These are phyloP conservation scores for Ahaetulla prasina DNA, from an alignment of 2,113 vertebrate genomes.

Conservation along the genomic window DNA sequence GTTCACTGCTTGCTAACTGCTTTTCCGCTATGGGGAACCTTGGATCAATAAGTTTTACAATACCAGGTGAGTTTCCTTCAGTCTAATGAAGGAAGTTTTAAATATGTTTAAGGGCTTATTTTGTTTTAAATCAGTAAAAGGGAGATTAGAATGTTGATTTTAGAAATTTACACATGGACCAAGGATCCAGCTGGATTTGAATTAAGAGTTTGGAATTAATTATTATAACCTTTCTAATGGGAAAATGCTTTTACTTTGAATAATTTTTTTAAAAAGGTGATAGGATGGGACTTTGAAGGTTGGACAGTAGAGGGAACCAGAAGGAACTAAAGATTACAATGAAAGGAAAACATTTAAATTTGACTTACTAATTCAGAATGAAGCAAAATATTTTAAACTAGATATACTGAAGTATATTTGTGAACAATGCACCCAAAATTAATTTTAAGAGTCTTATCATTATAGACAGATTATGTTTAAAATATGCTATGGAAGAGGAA, in stretches of 20 bases:
- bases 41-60: neutral
- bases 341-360: neutral
- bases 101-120: neutral
- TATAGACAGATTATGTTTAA: neutral
- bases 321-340: neutral
- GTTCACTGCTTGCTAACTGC: neutral
- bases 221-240: neutral
- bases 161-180: neutral
- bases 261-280: neutral
- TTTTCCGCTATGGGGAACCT: neutral
- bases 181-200: neutral
- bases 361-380: neutral
- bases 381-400: neutral
- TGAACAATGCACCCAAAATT: neutral
- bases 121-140: neutral
- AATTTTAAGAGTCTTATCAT: neutral
- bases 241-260: neutral
- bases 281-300: neutral
- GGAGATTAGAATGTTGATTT: neutral
- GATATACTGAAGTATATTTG: neutral
- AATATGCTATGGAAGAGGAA: neutral
- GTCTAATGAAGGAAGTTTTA: neutral
- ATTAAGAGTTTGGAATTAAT: neutral
- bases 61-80: neutral
- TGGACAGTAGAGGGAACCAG: neutral